Base-by-base conservation (phyloP, 2,888 invertebrate genomes). In the Platynereis dumerilii region DNA sequence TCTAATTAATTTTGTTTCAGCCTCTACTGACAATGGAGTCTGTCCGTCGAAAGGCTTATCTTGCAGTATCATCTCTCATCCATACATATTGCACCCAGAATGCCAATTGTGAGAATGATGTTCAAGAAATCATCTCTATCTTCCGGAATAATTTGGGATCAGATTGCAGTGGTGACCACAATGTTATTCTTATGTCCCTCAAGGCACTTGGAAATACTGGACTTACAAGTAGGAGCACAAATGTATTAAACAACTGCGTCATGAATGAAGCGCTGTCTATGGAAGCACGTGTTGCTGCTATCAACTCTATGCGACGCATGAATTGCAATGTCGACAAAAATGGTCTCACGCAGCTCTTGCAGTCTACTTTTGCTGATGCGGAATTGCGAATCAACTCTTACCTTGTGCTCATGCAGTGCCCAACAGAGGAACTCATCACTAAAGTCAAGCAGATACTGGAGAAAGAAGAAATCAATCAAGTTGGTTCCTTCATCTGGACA, bases 401-500 rank as follows among this genome's bases (percentile, higher is more conserved):
- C 81, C 84, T 96, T 52, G 92, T 93, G 83, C 88, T 93, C 2
- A 96, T 96, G 93, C 88, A 88, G 62, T 97, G 96, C 80, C 94
- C 95, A 0, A 90, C 90, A 73, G 90, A 92, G 72, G 87, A 89
- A 56, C 20, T 66, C 54, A 29, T 66, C 28, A 2, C 27, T 48
- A 34, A 29, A n/a, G 54, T 73, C 48, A 55, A 48, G 48, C n/a
- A 27, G 17, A 28, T 60, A 24, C 72, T 80, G 26, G 69, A 73
- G 59, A 69, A 59, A 1, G 82, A 81, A 66, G 69, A 77, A 59
- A 74, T 76, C 57, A 80, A 81, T 70, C 73, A 73, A 67, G 94
- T 96, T 34, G 94, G 94, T 15, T 94, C 96, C 3, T 97, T 94
- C 84, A 92, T 97, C 2, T 96, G 95, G 94, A 94, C 94, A 59